Percentiles rank a stretch among this genome's conserved stretches.
These are phyloP conservation scores for Ormyrus labotus DNA, from an alignment of 2,888 invertebrate genomes.

Conservation along the genomic window DNA sequence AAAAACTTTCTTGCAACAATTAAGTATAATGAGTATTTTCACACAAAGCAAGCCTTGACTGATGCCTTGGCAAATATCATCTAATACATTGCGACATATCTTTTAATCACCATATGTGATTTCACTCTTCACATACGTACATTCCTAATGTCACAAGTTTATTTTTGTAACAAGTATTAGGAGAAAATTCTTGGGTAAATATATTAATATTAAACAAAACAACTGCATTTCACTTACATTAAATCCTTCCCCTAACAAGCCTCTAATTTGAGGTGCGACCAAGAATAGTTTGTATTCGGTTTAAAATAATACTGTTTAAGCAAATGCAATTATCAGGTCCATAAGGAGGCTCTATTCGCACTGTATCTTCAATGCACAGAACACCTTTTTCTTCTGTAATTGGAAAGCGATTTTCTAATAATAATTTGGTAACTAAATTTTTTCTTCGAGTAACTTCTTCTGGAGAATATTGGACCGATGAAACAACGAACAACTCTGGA, in stretches of 20 bases:
- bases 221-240: conserved; percentile 42
- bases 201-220: conserved; percentile 59
- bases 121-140: conserved; percentile 45
- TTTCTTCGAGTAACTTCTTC: conserved; percentile 61
- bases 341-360: conserved; percentile 72
- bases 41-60: conserved; percentile 31
- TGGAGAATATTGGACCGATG: conserved; percentile 54
- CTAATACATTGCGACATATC: conserved; percentile 45
- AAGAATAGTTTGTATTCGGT: conserved; percentile 65
- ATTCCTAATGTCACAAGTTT: conserved; percentile 63
- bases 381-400: conserved; percentile 66
- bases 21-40: conserved; percentile 24
- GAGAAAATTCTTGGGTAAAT: conserved; percentile 60
- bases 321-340: conserved; percentile 67
- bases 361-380: conserved; percentile 66
- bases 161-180: conserved; percentile 65
- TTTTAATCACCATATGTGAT: conserved; percentile 43
- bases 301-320: conserved; percentile 68
- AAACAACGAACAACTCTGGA: conserved; percentile 66
- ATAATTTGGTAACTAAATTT: conserved; percentile 62
- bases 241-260: conserved; percentile 16
- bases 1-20: conserved; percentile 33
- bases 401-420: conserved; percentile 69
- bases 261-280: conserved; percentile 15
- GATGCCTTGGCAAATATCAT: conserved; percentile 36